Conservation (phyloP, 2,113 vertebrate species). For the Conger conger region DNA sequence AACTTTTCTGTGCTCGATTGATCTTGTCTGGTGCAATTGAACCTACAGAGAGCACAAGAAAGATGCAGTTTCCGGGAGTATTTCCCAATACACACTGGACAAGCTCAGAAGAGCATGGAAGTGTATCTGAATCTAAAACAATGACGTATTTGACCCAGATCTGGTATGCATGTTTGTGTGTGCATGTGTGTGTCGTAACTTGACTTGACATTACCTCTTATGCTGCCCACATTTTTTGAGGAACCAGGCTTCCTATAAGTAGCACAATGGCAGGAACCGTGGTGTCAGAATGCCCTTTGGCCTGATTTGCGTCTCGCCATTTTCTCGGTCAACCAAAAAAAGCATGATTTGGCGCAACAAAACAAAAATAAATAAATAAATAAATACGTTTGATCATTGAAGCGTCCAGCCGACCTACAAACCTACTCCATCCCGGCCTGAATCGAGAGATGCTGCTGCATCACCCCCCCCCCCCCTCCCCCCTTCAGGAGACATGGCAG, state of each 20-base stretch:
- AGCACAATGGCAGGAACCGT: conserved; percentile 12
- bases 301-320: neutral
- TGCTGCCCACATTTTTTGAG: neutral
- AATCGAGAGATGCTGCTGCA: neutral
- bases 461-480: neutral
- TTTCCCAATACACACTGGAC: too few species aligned
- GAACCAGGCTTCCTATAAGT: neutral
- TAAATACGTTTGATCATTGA: neutral
- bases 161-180: too few species aligned
- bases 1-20: too few species aligned
- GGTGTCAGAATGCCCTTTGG: neutral
- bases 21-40: too few species aligned
- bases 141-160: neutral
- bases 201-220: neutral
- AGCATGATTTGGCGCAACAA: neutral
- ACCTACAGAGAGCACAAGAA: too few species aligned
- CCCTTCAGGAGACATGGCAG: neutral
- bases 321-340: neutral
- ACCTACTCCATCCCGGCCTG: neutral
- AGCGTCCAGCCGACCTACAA: neutral
- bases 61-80: too few species aligned
- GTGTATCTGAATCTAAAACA: too few species aligned
- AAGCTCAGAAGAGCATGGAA: too few species aligned
- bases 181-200: neutral
- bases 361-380: neutral